A percentile compares a stretch with the other conserved stretches of the same genome.
phyloP scores from a whole-genome alignment of 1,140 invertebrate genomes.

The Tetragnatha versicolor region DNA sequence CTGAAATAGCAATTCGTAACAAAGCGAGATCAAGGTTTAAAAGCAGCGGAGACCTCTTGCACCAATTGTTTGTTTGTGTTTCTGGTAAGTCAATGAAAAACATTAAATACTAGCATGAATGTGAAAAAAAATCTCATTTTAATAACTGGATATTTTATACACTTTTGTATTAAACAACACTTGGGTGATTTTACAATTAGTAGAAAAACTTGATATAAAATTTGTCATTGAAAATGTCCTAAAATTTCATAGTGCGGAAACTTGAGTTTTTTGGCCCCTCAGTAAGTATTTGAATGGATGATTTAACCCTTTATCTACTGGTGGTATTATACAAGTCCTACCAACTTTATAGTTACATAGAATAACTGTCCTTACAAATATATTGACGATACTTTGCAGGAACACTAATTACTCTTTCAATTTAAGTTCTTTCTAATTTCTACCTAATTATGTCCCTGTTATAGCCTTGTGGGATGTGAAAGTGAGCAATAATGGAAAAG shows the following conservation, averaged over 20 bases:
- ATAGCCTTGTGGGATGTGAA: too few relatives aligned
- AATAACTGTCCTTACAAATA: too few relatives aligned
- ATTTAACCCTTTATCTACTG: too few relatives aligned
- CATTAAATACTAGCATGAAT: not conserved
- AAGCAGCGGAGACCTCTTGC: conserved; percentile 90
- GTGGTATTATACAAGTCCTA: too few relatives aligned
- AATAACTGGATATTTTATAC: not conserved
- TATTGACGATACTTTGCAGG: too few relatives aligned
- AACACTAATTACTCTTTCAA: too few relatives aligned
- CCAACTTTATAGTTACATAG: too few relatives aligned
- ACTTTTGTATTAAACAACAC: not conserved
- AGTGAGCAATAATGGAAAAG: too few relatives aligned
- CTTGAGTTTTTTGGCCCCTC: not conserved
- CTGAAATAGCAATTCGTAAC: conserved; percentile 80
- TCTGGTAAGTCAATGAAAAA: conserved; percentile 67
- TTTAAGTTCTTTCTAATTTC: too few relatives aligned
- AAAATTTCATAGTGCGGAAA: not conserved
- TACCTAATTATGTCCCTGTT: too few relatives aligned
- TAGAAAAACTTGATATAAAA: not conserved
- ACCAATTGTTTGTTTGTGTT: conserved; percentile 96
- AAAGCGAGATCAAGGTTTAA: conserved; percentile 84
- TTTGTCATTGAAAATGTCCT: not conserved
- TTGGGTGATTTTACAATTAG: not conserved
- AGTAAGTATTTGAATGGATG: not conserved
- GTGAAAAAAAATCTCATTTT: not conserved